Conservation (phyloP, 2,888 invertebrate species). For the Acutogordius australiensis region DNA sequence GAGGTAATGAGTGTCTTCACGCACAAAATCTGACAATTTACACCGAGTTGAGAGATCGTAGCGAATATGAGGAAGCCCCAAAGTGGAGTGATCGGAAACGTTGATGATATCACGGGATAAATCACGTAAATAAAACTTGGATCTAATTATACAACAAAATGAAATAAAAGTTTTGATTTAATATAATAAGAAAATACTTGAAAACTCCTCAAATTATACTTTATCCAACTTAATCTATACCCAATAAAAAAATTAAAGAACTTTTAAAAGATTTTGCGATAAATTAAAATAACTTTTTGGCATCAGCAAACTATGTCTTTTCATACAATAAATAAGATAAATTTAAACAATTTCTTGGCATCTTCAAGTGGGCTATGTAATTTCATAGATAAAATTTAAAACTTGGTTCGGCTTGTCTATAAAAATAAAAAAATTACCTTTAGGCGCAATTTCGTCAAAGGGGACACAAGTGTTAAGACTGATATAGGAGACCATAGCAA, state of each 20-base stretch:
- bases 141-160: not conserved
- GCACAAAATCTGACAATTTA: not conserved
- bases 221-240: too few relatives aligned
- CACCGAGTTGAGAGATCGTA: not conserved
- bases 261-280: too few relatives aligned
- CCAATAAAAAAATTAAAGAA: too few relatives aligned
- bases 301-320: too few relatives aligned
- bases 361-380: too few relatives aligned
- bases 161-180: not conserved
- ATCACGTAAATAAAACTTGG: slow-evolving; percentile 7
- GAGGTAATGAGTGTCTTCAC: slow-evolving; percentile 7
- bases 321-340: too few relatives aligned
- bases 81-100: not conserved
- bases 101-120: not conserved
- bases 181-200: too few relatives aligned
- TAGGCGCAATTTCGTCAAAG: not conserved
- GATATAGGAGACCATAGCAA: slow-evolving; percentile 4
- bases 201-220: too few relatives aligned
- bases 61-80: slow-evolving; percentile 10
- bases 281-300: too few relatives aligned
- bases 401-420: too few relatives aligned
- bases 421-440: not conserved
- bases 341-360: too few relatives aligned
- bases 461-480: not conserved
- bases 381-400: too few relatives aligned